A percentile compares a stretch with the other conserved stretches of the same genome.
These are phyloP conservation scores for Melanargia galathea DNA, from an alignment of 2,888 invertebrate species.

Conservation along the genomic window DNA sequence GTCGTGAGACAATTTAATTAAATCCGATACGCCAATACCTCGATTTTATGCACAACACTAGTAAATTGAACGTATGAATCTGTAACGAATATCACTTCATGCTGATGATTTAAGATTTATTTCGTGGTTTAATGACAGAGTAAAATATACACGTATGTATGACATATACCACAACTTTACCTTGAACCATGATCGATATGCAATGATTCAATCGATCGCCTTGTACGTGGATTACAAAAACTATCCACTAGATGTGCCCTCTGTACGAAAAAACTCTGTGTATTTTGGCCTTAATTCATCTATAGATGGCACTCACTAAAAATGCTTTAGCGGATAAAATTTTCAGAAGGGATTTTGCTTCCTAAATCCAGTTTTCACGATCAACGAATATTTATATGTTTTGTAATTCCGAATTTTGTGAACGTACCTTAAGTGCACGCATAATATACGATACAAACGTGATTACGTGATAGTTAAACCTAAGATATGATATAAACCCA, in stretches of 20 bases:
- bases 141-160: too few species aligned
- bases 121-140: too few species aligned
- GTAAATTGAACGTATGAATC: too few species aligned
- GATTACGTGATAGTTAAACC: slow-evolving; percentile 40
- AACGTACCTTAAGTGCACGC: slow-evolving; percentile 56
- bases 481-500: slow-evolving; percentile 38
- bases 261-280: slow-evolving; percentile 8
- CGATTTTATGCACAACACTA: not conserved
- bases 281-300: slow-evolving; percentile 26
- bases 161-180: too few species aligned
- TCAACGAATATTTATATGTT: slow-evolving; percentile 80
- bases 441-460: slow-evolving; percentile 51
- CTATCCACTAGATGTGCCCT: too few species aligned
- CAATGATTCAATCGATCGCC: too few species aligned
- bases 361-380: slow-evolving; percentile 68
- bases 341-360: slow-evolving; percentile 68
- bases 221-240: too few species aligned
- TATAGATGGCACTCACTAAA: slow-evolving; percentile 45
- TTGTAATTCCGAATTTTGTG: slow-evolving; percentile 61
- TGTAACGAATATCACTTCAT: too few species aligned
- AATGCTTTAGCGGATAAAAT: slow-evolving; percentile 51
- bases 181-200: too few species aligned
- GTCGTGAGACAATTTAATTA: not conserved
- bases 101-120: too few species aligned
- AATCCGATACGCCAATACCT: not conserved